Percentiles rank a stretch among this genome's conserved stretches.
Evolutionary conservation across 2,113 vertebrate species (phyloP).

Genomic region (Mormoops blainvillei): DNA sequence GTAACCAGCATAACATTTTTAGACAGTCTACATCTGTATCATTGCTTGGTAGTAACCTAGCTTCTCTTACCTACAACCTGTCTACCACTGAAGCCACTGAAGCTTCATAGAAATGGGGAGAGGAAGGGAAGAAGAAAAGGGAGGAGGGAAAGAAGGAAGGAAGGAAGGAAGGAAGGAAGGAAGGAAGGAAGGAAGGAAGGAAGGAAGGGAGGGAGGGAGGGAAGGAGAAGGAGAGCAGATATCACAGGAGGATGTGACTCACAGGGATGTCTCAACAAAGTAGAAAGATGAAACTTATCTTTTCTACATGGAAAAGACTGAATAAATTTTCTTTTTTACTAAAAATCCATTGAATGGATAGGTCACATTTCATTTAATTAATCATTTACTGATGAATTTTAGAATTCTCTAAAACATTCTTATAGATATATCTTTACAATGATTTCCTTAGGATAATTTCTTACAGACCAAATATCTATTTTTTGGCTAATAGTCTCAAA

Average conservation of each 20-base stretch:
- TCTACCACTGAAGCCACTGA: not conserved
- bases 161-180: too few relatives aligned
- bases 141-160: too few relatives aligned
- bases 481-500: not conserved
- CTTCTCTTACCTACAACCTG: not conserved
- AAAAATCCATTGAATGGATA: not conserved
- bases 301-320: not conserved
- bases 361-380: not conserved
- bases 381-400: not conserved
- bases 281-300: not conserved
- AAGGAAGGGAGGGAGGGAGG: too few relatives aligned
- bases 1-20: not conserved
- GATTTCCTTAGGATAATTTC: not conserved
- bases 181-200: too few relatives aligned
- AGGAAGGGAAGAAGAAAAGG: too few relatives aligned
- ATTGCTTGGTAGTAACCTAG: not conserved
- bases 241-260: not conserved
- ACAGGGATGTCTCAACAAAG: not conserved
- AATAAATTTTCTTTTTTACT: not conserved
- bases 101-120: not conserved
- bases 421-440: not conserved
- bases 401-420: not conserved
- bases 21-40: not conserved
- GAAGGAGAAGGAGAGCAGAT: not conserved
- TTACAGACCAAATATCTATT: not conserved